Evolutionary conservation across 2,113 vertebrate species (phyloP), one percentile per base, ranked within the genome.

Genomic region (Anolis carolinensis): DNA sequence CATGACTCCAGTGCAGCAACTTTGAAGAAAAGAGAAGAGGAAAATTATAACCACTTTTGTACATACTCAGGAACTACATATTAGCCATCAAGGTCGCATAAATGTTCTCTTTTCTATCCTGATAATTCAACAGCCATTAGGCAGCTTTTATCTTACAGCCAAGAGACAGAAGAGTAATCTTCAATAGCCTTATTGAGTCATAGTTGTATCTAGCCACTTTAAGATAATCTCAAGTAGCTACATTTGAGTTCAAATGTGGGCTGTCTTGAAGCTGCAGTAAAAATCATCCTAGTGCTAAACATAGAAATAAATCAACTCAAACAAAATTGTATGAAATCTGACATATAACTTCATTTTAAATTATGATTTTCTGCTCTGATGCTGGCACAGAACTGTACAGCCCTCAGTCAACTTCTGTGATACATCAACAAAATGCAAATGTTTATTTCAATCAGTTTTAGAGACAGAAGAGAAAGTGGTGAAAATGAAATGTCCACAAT

Each of bases 361-460:
- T 48, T 86, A 27, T 32, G 27, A 11, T 72, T 90, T 86, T 86
- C 86, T 20, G 44, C n/a, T 52, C 1, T 39, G 50, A 63, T 88
- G 11, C 32, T 75, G 55, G 50, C 63, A 27, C 72, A 72, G 79
- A 80, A 59, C 55, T 59, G 55, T 59, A 59, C 14, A 68, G 16
- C 71, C 9, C 25, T 39, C 21, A n/a, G 10, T 63, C 44, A 55
- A 25, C 13, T 50, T 55, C 59, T 34, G 59, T 67, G 50, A 85
- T 62, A 81, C 32, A 52, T 75, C 13, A 36, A 34, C 71, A 18
- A 25, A 50, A 18, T 23, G 23, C 14, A 34, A 65, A 85, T 27
- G 48, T 52, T 73, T 39, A 30, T 65, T 52, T 84, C 77, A 75
- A 11, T 39, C n/a, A 44, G 27, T 3, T 21, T 32, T 30, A 16